Conservation (phyloP, 2,797 vertebrate genomes). For the Trachurus trachurus region DNA sequence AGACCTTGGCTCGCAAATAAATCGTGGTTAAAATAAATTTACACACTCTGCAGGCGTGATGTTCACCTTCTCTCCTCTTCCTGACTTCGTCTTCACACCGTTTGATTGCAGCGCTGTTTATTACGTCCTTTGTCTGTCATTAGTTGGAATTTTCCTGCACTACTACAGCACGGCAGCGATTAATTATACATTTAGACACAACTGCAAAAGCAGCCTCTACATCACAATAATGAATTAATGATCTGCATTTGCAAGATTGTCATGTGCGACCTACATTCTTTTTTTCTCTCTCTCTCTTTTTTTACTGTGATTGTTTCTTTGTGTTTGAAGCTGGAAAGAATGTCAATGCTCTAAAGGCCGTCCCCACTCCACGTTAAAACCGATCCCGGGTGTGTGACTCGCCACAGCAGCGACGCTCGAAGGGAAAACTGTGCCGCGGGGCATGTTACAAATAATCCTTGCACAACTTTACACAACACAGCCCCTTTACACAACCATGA, state of each 20-base stretch:
- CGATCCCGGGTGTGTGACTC: slow-evolving; percentile 8
- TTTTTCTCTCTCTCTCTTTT: not conserved
- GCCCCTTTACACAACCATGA: slow-evolving; percentile 12
- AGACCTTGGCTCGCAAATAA: slow-evolving; percentile 48
- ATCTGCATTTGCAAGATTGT: slow-evolving; percentile 63
- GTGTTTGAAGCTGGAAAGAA: slow-evolving; percentile 32
- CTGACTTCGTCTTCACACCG: not conserved
- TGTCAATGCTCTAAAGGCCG: slow-evolving; percentile 30
- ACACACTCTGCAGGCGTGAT: not conserved
- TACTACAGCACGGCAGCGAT: slow-evolving; percentile 57
- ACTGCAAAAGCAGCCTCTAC: slow-evolving; percentile 49
- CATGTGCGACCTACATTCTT: slow-evolving; percentile 58
- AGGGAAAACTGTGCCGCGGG: slow-evolving; percentile 13
- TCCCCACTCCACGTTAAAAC: slow-evolving; percentile 30
- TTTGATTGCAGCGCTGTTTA: slow-evolving; percentile 47
- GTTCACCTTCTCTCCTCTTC: slow-evolving; percentile 10
- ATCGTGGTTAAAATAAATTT: slow-evolving; percentile 26
- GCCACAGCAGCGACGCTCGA: not conserved
- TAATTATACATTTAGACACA: slow-evolving; percentile 74
- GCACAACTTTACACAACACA: slow-evolving; percentile 13
- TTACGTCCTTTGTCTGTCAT: slow-evolving; percentile 61
- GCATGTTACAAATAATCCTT: slow-evolving; percentile 7
- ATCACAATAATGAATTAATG: slow-evolving; percentile 72
- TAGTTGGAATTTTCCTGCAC: slow-evolving; percentile 37
- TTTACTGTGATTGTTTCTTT: slow-evolving; percentile 34